Conservation (phyloP, 1,140 invertebrate genomes). For the Cotesia glomerata region DNA sequence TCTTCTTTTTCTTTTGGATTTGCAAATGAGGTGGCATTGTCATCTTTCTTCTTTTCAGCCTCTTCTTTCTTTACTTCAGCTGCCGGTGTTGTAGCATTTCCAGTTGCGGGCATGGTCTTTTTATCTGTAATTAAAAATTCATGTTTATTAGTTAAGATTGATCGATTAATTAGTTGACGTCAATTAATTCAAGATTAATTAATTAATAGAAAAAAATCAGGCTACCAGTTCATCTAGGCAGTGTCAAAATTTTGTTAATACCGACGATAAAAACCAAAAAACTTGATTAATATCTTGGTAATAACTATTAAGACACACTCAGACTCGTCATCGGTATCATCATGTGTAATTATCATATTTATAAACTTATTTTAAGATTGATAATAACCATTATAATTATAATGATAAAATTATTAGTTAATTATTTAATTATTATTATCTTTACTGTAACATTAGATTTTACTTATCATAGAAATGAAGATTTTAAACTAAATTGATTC, state of each 20-base stretch:
- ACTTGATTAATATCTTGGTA: neutral
- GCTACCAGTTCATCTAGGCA: neutral
- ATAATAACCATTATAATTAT: too few species aligned
- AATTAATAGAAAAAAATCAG: neutral
- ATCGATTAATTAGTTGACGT: slow-evolving; percentile 11
- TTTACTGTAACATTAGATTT: too few species aligned
- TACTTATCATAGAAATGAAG: too few species aligned
- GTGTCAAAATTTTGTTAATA: too few species aligned
- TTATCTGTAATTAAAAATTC: slow-evolving; percentile 14
- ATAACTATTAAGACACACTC: too few species aligned
- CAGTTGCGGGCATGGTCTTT: slow-evolving; percentile 11
- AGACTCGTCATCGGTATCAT: too few species aligned
- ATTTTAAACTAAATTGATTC: too few species aligned
- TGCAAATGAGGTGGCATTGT: slow-evolving; percentile 64
- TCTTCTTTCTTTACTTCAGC: slow-evolving; percentile 64
- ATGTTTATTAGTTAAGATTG: slow-evolving; percentile 13
- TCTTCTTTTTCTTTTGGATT: slow-evolving; percentile 79
- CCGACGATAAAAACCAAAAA: slow-evolving; percentile 7
- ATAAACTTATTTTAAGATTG: too few species aligned
- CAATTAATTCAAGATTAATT: too few species aligned
- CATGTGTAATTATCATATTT: too few species aligned
- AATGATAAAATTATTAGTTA: too few species aligned
- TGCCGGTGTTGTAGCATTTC: slow-evolving; percentile 31
- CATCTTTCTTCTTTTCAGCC: slow-evolving; percentile 60
- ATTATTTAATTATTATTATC: too few species aligned